Percentiles rank a stretch among this genome's conserved stretches.
Conservation (phyloP, 2,797 vertebrate genomes). For the Phrynocephalus vlangalii region DNA sequence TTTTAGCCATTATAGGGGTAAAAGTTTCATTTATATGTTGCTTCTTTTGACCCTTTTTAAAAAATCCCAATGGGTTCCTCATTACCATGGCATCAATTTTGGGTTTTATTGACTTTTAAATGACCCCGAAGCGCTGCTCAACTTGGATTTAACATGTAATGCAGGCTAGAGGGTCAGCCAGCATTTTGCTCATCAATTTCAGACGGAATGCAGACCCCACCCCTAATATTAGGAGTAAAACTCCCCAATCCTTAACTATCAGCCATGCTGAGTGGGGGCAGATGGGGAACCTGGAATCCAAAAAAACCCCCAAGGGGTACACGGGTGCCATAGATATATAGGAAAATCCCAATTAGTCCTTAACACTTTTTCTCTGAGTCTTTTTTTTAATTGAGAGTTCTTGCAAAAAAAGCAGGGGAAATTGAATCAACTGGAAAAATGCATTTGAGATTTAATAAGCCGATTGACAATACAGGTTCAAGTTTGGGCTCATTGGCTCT, state of each 20-base stretch:
- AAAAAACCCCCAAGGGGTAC: background rate
- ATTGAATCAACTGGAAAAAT: background rate
- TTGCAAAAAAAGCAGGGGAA: background rate
- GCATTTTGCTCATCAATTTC: background rate
- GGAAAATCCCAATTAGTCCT: background rate
- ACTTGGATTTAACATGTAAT: background rate
- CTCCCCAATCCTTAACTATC: background rate
- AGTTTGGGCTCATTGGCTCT: too few species aligned
- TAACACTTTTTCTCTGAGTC: background rate
- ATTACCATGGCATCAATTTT: background rate
- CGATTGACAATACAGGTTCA: background rate
- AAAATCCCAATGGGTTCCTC: background rate
- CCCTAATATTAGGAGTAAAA: background rate
- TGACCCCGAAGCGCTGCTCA: background rate
- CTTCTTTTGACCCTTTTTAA: background rate
- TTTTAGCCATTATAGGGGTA: conserved; percentile 6
- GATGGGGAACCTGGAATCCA: background rate
- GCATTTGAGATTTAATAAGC: too few species aligned
- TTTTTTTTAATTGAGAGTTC: background rate
- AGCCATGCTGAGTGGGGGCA: background rate
- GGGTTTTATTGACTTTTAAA: background rate
- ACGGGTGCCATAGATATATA: background rate
- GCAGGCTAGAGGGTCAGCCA: background rate
- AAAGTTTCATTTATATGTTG: conserved; percentile 3
- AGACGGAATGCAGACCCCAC: too few species aligned